These are phyloP conservation scores for Phenganax marumi DNA, from an alignment of 92 coral and sea anemone species.

Conservation along the genomic window DNA sequence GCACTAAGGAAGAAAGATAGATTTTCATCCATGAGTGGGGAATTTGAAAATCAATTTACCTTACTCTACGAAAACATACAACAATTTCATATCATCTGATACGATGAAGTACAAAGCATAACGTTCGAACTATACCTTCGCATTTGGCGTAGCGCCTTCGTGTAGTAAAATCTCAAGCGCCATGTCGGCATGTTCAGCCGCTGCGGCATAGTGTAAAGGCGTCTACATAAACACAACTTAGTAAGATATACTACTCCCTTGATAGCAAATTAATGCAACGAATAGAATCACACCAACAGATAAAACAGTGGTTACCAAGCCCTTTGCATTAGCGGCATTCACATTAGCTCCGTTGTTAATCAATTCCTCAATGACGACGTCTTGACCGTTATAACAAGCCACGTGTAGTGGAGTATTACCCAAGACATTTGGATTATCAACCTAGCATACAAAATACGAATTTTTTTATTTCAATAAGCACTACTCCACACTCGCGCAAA, in stretches of 20 bases:
- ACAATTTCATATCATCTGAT: neutral
- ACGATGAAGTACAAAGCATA: neutral
- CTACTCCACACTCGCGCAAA: neutral
- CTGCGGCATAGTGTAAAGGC: slow-evolving; percentile 90
- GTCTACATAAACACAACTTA: slow-evolving; percentile 54
- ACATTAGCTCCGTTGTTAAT: slow-evolving; percentile 88
- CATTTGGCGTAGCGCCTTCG: slow-evolving; percentile 94
- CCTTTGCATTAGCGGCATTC: slow-evolving; percentile 84
- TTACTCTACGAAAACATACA: neutral
- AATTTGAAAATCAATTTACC: neutral
- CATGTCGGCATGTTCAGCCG: slow-evolving; percentile 89
- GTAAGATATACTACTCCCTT: neutral
- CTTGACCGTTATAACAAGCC: slow-evolving; percentile 96
- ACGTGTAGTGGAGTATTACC: slow-evolving; percentile 95
- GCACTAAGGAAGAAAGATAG: slow-evolving; percentile 54
- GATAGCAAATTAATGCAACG: neutral
- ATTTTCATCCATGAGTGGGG: neutral
- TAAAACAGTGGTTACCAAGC: slow-evolving; percentile 66
- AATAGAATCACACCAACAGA: neutral
- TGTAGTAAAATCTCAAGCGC: slow-evolving; percentile 84
- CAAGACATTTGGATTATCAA: slow-evolving; percentile 73
- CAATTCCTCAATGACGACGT: slow-evolving; percentile 88
- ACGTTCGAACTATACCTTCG: slow-evolving; percentile 58
- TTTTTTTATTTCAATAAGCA: neutral
- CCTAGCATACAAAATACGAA: slow-evolving; percentile 47